A percentile compares a stretch with the other conserved stretches of the same genome.
These are phyloP conservation scores for Girardinichthys multiradiatus DNA, from an alignment of 2,113 vertebrate genomes.

Conservation along the genomic window DNA sequence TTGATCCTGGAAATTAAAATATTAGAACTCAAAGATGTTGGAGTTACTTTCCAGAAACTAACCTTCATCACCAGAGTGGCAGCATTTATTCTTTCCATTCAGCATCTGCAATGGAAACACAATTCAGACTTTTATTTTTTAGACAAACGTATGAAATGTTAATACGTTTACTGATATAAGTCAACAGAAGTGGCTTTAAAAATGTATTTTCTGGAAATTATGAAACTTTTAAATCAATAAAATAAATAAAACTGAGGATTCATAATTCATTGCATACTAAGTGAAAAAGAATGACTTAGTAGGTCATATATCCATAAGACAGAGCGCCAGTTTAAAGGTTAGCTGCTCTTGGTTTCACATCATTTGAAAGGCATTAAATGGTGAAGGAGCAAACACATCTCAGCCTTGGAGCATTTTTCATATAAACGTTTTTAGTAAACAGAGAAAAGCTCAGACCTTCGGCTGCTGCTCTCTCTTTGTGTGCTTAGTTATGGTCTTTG, in stretches of 20 bases:
- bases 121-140: not conserved
- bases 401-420: no score
- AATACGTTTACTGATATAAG: not conserved
- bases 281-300: no score
- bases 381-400: not conserved
- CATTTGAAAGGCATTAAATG: not conserved
- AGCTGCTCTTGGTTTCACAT: not conserved
- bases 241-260: not conserved
- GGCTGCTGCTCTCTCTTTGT: constrained; percentile 85
- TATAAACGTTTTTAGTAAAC: no score
- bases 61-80: constrained; percentile 75
- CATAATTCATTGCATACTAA: no score
- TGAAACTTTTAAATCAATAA: no score
- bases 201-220: no score
- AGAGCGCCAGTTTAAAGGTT: no score
- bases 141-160: no score
- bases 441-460: constrained; percentile 80
- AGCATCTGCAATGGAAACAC: constrained; percentile 57
- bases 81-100: constrained; percentile 62
- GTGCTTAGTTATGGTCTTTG: constrained; percentile 87
- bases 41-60: not conserved
- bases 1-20: no score
- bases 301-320: no score
- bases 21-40: not conserved
- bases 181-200: no score